Evolutionary conservation across 2,797 vertebrate species (phyloP).

Genomic region (Simalia tracyae): DNA sequence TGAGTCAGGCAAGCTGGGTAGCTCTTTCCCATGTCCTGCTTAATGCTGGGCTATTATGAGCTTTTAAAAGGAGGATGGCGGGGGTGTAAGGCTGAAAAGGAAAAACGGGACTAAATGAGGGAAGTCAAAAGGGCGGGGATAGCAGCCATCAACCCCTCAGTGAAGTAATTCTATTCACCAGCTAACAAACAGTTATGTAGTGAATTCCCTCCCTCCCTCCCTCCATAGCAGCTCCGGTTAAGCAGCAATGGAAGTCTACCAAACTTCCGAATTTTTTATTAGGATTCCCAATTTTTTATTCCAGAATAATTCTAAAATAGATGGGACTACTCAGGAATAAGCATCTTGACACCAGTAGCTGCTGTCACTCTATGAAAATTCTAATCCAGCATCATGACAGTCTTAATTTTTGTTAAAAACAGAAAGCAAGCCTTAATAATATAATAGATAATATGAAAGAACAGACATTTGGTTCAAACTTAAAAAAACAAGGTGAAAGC

Average conservation of each 20-base stretch:
- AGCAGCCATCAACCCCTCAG: not conserved
- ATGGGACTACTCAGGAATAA: not conserved
- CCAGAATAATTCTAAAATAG: not conserved
- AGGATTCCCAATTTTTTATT: not conserved
- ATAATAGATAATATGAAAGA: not conserved
- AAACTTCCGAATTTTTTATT: not conserved
- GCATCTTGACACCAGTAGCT: not conserved
- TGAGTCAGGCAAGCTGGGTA: constrained; percentile 23
- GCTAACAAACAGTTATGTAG: not conserved
- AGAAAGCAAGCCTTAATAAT: not conserved
- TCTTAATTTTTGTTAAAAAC: not conserved
- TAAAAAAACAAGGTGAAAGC: not conserved
- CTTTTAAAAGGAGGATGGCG: not conserved
- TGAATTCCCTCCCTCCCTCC: not conserved
- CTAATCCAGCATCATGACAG: not conserved
- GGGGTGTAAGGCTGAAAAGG: not conserved
- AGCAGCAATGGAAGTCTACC: not conserved
- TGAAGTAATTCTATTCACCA: not conserved
- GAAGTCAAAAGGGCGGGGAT: not conserved
- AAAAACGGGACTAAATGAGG: not conserved
- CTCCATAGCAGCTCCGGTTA: not conserved
- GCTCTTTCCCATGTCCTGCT: not conserved
- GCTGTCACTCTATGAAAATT: not conserved
- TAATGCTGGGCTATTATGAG: constrained; percentile 10
- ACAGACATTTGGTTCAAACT: not conserved